A percentile compares a stretch with the other conserved stretches of the same genome.
Conservation (phyloP, 2,797 vertebrate genomes). For the Xenopus petersii region DNA sequence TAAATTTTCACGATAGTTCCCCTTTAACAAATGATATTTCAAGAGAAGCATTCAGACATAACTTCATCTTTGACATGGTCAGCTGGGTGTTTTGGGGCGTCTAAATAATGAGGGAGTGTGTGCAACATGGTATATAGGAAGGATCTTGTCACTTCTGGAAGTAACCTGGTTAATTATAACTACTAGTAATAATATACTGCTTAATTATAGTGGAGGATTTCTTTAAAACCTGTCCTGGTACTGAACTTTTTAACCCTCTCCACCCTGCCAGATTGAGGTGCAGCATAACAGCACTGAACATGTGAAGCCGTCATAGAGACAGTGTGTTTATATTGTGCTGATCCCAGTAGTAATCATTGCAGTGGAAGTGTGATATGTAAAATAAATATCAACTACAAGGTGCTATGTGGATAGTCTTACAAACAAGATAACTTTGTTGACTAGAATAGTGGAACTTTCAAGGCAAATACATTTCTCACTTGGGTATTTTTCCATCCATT, state of each 20-base stretch:
- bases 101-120: too few relatives aligned
- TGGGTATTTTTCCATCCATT: background rate
- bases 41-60: background rate
- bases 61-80: background rate
- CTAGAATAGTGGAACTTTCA: background rate
- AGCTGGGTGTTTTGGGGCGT: background rate
- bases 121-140: background rate
- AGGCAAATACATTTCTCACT: background rate
- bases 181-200: background rate
- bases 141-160: background rate
- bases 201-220: background rate
- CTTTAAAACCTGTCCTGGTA: background rate
- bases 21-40: too few relatives aligned
- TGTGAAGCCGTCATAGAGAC: too few relatives aligned
- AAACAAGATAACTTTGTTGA: background rate
- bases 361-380: background rate
- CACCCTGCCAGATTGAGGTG: too few relatives aligned
- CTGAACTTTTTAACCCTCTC: background rate
- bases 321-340: background rate
- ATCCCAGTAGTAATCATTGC: too few relatives aligned
- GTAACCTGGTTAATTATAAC: background rate
- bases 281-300: too few relatives aligned
- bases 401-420: too few relatives aligned
- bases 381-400: background rate
- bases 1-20: too few relatives aligned